phyloP scores from a whole-genome alignment of 2,113 vertebrate species.

The Tenrec ecaudatus region DNA sequence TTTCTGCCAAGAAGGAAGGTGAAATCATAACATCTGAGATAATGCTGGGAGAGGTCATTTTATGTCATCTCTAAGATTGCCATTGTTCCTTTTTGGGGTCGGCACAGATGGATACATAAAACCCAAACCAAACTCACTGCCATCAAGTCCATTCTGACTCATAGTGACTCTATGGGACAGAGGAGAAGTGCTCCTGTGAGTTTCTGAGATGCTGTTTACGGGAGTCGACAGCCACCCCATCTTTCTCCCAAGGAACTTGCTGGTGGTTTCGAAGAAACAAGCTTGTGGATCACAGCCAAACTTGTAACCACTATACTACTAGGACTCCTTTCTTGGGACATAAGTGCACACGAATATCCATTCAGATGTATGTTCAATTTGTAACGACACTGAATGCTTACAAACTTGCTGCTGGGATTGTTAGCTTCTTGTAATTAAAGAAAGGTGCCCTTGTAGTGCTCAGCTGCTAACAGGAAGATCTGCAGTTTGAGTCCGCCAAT shows the following conservation, averaged over 20 bases:
- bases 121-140: background rate
- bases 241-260: no score
- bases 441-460: background rate
- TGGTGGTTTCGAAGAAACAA: no score
- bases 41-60: conserved; percentile 27
- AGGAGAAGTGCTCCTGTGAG: no score
- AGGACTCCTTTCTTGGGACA: background rate
- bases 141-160: no score
- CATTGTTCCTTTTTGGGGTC: conserved; percentile 29
- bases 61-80: conserved; percentile 25
- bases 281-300: no score
- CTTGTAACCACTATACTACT: no score
- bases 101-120: conserved; percentile 1
- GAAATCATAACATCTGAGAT: conserved; percentile 23
- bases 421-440: background rate
- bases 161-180: no score
- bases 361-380: background rate
- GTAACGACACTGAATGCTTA: background rate
- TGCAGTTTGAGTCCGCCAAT: background rate
- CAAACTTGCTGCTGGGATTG: conserved; percentile 8
- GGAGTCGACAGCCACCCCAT: no score
- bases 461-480: background rate
- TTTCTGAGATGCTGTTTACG: no score
- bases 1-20: conserved; percentile 28
- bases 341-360: background rate